A percentile compares a stretch with the other conserved stretches of the same genome.
Evolutionary conservation across 2,888 invertebrate genomes (phyloP).

Genomic region (Therioaphis trifolii): DNA sequence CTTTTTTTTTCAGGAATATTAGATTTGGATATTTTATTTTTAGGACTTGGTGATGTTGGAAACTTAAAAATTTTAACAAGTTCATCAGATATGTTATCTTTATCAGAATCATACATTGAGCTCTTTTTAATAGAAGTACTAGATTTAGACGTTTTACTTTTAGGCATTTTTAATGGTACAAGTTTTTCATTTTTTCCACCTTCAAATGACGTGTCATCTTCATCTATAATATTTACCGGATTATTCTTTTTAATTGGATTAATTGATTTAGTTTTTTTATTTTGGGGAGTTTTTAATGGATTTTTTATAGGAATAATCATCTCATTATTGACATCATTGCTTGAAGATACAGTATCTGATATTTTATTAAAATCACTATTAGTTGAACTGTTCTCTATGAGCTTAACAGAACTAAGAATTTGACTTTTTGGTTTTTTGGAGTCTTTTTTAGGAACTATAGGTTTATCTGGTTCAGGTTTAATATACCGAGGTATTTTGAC

Average conservation of each 20-base stretch:
- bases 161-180: neutral
- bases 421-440: neutral
- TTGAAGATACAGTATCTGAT: neutral
- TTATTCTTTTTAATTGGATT: neutral
- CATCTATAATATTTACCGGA: neutral
- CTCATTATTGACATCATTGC: neutral
- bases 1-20: no score
- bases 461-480: neutral
- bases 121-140: slow-evolving; percentile 5
- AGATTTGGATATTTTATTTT: no score
- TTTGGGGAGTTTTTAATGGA: neutral
- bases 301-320: neutral
- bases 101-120: neutral
- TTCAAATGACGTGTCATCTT: neutral
- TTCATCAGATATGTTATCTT: neutral
- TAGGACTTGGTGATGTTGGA: no score
- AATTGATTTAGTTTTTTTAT: neutral
- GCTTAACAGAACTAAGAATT: neutral
- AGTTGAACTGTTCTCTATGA: neutral
- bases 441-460: neutral
- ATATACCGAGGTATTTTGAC: neutral
- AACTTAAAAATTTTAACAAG: no score
- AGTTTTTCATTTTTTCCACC: neutral
- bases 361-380: neutral
- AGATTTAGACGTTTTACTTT: slow-evolving; percentile 3